A percentile compares a stretch with the other conserved stretches of the same genome.
These are phyloP conservation scores for Gymnobelideus leadbeateri DNA, from an alignment of 2,113 vertebrate genomes.

Conservation along the genomic window DNA sequence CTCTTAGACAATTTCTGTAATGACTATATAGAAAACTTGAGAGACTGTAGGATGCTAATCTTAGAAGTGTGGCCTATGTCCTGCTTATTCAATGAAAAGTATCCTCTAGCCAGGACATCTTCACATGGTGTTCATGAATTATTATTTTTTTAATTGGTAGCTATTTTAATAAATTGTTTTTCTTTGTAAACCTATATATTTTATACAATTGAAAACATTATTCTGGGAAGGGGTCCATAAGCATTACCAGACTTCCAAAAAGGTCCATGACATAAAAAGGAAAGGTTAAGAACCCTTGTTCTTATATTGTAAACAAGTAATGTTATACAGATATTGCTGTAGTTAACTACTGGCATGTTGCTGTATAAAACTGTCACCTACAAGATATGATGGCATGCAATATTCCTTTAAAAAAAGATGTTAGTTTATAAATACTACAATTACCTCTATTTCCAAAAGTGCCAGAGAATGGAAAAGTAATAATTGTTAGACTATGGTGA, in stretches of 20 bases:
- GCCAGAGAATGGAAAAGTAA: slow-evolving; percentile 6
- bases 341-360: slow-evolving; percentile 14
- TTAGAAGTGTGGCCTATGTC: neutral
- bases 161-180: neutral
- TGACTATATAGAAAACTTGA: slow-evolving; percentile 38
- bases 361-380: slow-evolving; percentile 3
- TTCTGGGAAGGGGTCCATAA: neutral
- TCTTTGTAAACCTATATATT: neutral
- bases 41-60: slow-evolving; percentile 1
- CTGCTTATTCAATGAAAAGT: neutral
- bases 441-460: slow-evolving; percentile 38
- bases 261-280: neutral
- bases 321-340: neutral
- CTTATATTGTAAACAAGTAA: neutral
- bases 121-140: neutral
- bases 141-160: neutral
- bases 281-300: neutral
- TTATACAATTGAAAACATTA: neutral
- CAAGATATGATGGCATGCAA: slow-evolving; percentile 28
- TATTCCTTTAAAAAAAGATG: slow-evolving; percentile 20
- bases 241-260: neutral
- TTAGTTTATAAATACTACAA: slow-evolving; percentile 17
- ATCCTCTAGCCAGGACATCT: neutral
- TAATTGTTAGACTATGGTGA: neutral
- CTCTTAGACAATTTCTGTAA: slow-evolving; percentile 32